These are phyloP conservation scores for Charina bottae DNA, from an alignment of 2,113 vertebrate genomes.

Conservation along the genomic window DNA sequence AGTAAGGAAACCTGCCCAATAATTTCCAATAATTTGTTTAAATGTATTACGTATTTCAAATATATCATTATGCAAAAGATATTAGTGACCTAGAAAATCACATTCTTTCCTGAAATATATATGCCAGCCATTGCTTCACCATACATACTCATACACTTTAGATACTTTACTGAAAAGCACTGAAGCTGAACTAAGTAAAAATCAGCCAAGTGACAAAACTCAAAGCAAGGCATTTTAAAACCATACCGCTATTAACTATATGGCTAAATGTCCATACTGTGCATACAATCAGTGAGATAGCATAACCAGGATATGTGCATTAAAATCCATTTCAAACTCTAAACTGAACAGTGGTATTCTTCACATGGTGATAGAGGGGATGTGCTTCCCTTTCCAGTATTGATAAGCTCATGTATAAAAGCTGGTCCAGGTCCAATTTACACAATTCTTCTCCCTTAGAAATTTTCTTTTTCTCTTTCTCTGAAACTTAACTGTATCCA, in stretches of 20 bases:
- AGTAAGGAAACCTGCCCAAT: background rate
- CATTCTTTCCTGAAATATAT: background rate
- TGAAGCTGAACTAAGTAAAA: conserved; percentile 21
- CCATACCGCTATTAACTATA: background rate
- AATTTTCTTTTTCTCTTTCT: too few species aligned
- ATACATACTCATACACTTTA: background rate
- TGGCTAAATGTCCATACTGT: background rate
- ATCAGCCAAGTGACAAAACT: background rate
- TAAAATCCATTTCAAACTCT: background rate
- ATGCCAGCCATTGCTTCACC: background rate
- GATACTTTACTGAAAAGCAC: background rate
- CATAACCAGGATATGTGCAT: background rate
- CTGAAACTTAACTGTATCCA: too few species aligned
- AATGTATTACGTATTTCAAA: background rate
- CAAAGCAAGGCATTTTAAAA: background rate
- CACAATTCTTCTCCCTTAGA: background rate
- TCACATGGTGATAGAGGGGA: background rate
- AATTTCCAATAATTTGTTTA: background rate
- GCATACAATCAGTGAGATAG: background rate
- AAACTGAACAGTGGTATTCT: background rate
- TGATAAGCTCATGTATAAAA: background rate
- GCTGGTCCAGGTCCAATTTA: background rate
- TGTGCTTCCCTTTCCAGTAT: background rate
- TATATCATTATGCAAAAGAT: background rate
- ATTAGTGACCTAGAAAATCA: background rate